Base-by-base conservation (phyloP, 2,888 invertebrate species). In the Coelinius sp. region DNA sequence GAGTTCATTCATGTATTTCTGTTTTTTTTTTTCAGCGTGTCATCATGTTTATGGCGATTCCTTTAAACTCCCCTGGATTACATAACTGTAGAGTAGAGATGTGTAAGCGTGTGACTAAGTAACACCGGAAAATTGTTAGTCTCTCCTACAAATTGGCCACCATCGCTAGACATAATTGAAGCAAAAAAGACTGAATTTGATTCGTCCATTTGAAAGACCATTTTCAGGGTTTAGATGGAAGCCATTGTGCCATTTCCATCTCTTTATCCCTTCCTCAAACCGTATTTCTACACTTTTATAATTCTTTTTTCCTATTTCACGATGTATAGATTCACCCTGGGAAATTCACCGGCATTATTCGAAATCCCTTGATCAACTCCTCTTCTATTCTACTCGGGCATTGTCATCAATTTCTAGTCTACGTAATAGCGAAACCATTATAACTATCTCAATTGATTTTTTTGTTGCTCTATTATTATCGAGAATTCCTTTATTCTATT, bases 181-280 rank as follows among this genome's bases (percentile, higher is more conserved):
- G 31, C n/a, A 46, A 49, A 31, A 35, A 64, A 62, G 8, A 25
- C 27, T 8, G 17, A 27, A 17, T 14, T 70, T 14, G 27, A 22
- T 27, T 62, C 24, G 59, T 24, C 49, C 41, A 71, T 59, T n/a
- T 67, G 71, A 66, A 71, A 71, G 59, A 14, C 59, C 71, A 71
- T 71, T 70, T 66, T 24, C 46, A 56, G 44, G 31, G 14, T 31
- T 20, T 14, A 24, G 22, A 69, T 63, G 38, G 63, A 25, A 35
- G 27, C 25, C 52, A 52, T 52, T 49, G 52, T 63, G 70, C n/a
- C n/a, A n/a, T 59, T 35, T 14, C 31, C 25, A 35, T 17, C 38
- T 35, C 25, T 64, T 64, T 53, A 49, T 63, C 63, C 59, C 24
- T 35, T n/a, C 49, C 22, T 46, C 27, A 31, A 66, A 46, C 25